Percentiles rank a stretch among this genome's conserved stretches.
Evolutionary conservation across 1,140 invertebrate genomes (phyloP).

Genomic region (Aethina tumida): DNA sequence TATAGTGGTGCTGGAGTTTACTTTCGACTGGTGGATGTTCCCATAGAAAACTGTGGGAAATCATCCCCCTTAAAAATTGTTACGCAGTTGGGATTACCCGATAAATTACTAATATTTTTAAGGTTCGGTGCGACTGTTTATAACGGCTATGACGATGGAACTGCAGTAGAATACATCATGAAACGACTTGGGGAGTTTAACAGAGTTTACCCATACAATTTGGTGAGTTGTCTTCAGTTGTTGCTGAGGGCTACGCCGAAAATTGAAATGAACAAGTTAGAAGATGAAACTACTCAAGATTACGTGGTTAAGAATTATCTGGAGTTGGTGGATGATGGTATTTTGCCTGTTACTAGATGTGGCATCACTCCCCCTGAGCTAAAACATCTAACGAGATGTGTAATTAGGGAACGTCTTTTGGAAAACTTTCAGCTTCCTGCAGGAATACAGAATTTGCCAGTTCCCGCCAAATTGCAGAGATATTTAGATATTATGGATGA

Average conservation of each 20-base stretch:
- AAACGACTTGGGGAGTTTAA: constrained; percentile 53
- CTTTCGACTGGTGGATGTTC: constrained; percentile 61
- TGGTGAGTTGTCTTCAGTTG: constrained; percentile 55
- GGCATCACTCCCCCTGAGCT: constrained; percentile 48
- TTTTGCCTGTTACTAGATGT: constrained; percentile 50
- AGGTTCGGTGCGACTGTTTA: constrained; percentile 53
- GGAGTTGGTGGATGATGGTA: constrained; percentile 47
- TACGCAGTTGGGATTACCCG: constrained; percentile 57
- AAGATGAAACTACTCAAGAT: constrained; percentile 42
- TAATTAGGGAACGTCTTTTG: constrained; percentile 52
- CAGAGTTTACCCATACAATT: constrained; percentile 52
- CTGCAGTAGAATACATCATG: constrained; percentile 47
- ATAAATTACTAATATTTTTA: constrained; percentile 61
- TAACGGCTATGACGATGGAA: constrained; percentile 37
- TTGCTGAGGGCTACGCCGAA: constrained; percentile 49
- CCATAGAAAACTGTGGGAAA: constrained; percentile 64
- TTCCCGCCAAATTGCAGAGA: constrained; percentile 51
- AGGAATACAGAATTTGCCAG: constrained; percentile 53
- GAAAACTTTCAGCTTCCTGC: constrained; percentile 59
- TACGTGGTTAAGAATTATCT: constrained; percentile 52
- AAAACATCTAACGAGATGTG: constrained; percentile 55
- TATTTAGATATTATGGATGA: constrained; percentile 66
- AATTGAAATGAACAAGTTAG: constrained; percentile 30
- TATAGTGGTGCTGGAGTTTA: constrained; percentile 4
- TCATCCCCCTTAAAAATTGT: constrained; percentile 53